phyloP scores from a whole-genome alignment of 1,140 invertebrate genomes.

The Lysiphlebus fabarum region DNA sequence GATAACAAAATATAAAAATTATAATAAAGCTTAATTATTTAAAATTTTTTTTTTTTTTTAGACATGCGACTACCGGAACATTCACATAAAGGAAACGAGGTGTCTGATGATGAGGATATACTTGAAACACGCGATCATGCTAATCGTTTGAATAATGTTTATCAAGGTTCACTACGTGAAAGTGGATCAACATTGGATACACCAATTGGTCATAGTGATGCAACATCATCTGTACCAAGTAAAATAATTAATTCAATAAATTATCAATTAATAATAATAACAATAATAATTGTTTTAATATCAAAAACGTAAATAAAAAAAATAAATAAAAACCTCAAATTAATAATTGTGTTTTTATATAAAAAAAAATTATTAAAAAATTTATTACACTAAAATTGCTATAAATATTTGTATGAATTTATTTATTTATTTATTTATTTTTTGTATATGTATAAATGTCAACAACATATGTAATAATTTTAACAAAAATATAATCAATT shows the following conservation, averaged over 20 bases:
- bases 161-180: slow-evolving; percentile 44
- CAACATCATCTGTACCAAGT: slow-evolving; percentile 20
- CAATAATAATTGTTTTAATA: no score
- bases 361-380: no score
- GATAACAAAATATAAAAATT: not conserved
- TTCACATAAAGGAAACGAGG: slow-evolving; percentile 35
- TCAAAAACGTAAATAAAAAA: no score
- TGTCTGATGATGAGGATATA: slow-evolving; percentile 29
- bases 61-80: slow-evolving; percentile 40
- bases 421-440: no score
- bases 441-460: no score
- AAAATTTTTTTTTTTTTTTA: slow-evolving; percentile 27
- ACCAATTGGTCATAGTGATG: slow-evolving; percentile 14
- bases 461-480: no score
- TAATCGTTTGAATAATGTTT: slow-evolving; percentile 42
- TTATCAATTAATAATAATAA: no score
- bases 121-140: slow-evolving; percentile 33
- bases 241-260: slow-evolving; percentile 2
- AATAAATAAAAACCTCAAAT: no score
- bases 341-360: no score
- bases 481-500: no score
- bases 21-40: slow-evolving; percentile 10
- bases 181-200: slow-evolving; percentile 37
- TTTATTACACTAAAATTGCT: no score
- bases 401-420: no score